Percentiles rank a stretch among this genome's conserved stretches.
These are phyloP conservation scores for Daptonema setosum DNA, from an alignment of 2,888 invertebrate species.

Conservation along the genomic window DNA sequence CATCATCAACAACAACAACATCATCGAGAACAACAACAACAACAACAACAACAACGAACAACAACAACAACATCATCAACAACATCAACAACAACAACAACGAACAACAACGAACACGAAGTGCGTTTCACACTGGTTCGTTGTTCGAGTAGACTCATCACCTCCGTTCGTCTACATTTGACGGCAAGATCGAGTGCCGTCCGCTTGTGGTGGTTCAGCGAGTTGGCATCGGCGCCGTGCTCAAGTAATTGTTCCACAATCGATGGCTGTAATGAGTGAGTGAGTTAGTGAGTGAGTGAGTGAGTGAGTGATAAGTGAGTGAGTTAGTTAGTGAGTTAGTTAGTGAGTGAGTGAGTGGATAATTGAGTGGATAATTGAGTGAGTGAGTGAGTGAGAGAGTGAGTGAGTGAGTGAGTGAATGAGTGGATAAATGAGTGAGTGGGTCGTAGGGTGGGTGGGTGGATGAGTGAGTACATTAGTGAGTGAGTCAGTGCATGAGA, in stretches of 20 bases:
- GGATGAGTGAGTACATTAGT: no score
- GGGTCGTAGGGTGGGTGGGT: no score
- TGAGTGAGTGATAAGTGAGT: no score
- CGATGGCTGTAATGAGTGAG: no score
- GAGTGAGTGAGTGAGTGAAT: no score
- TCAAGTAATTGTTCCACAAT: conserved; percentile 19
- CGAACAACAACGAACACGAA: neutral
- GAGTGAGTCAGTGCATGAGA: no score
- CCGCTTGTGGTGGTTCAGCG: conserved; percentile 22
- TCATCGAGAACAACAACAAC: neutral
- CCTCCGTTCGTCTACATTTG: conserved; percentile 1
- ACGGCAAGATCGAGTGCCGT: conserved; percentile 28
- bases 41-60: neutral
- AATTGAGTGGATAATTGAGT: no score
- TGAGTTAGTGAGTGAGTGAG: no score
- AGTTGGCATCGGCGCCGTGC: conserved; percentile 24
- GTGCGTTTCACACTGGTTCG: neutral
- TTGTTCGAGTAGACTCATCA: neutral
- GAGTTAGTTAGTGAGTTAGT: no score
- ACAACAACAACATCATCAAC: neutral
- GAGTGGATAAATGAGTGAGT: no score
- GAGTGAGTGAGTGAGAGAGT: no score
- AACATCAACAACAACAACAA: neutral
- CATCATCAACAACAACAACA: neutral
- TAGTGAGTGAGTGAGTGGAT: no score